Evolutionary conservation across 2,888 invertebrate genomes (phyloP).

Genomic region (Trypoxylon attenuatum): DNA sequence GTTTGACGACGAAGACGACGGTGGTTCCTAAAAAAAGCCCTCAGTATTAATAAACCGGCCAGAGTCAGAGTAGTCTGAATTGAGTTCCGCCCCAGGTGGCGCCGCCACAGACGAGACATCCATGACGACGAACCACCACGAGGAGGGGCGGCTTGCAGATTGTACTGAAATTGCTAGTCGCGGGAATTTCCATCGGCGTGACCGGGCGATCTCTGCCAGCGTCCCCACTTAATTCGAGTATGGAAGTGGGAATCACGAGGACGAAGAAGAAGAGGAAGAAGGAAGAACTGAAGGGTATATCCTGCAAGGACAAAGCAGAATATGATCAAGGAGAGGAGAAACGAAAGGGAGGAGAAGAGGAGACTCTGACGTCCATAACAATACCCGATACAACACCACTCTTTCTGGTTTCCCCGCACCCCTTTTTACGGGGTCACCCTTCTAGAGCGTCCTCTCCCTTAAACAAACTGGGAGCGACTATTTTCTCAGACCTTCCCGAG

Average conservation of each 20-base stretch:
- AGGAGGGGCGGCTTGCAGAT: slow-evolving; percentile 54
- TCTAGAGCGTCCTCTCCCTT: slow-evolving; percentile 45
- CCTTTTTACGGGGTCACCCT: slow-evolving; percentile 48
- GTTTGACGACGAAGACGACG: too few relatives aligned
- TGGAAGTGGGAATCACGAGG: background rate
- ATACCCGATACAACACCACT: slow-evolving; percentile 40
- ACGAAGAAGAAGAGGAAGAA: background rate
- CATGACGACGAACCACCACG: slow-evolving; percentile 1
- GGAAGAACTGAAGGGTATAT: slow-evolving; percentile 9
- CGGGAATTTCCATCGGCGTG: slow-evolving; percentile 58
- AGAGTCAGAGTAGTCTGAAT: slow-evolving; percentile 63
- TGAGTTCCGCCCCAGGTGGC: slow-evolving; percentile 55
- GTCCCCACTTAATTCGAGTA: slow-evolving; percentile 7
- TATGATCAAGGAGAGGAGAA: background rate
- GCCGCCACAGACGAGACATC: slow-evolving; percentile 11
- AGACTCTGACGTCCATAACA: slow-evolving; percentile 40
- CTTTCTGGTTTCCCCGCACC: slow-evolving; percentile 59
- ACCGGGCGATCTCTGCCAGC: slow-evolving; percentile 53
- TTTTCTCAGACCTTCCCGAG: slow-evolving; percentile 58
- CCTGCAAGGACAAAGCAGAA: background rate
- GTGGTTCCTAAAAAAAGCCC: slow-evolving; percentile 29
- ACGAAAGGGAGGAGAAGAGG: background rate
- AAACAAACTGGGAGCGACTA: slow-evolving; percentile 36
- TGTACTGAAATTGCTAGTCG: slow-evolving; percentile 60
- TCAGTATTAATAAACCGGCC: slow-evolving; percentile 52